Base-by-base conservation (phyloP, 2,888 invertebrate genomes). In the Caradrina kadenii region DNA sequence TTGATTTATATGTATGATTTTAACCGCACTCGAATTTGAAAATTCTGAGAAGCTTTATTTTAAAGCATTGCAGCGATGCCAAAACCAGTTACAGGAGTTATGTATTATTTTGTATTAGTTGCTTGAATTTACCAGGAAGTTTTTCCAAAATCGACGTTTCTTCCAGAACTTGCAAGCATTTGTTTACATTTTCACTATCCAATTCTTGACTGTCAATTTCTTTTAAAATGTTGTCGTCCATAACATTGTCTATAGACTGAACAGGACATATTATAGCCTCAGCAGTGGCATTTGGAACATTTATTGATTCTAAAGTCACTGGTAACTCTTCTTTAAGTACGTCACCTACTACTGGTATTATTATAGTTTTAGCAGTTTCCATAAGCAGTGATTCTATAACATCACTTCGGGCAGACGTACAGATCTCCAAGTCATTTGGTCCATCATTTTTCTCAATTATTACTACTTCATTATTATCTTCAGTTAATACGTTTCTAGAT, bases 321-420 rank as follows among this genome's bases (percentile, higher is more conserved):
- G 50, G 45, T 10, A 50, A 19, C 2, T 45, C 19, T 50, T 72
- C 59, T 48, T 31, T 61, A n/a, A 67, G 13, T 56, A 67, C 22
- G 22, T 61, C 48, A 13, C 68, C 68, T 3, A 73, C 58, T 49
- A 61, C 53, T 22, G 76, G 69, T 42, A 76, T 21, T 13, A 73
- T 73, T 5, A 74, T 58, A 11, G 69, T 63, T 69, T 76, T 76
- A 31, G 69, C 63, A 56, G 54, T 72, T 58, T 68, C 58, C 35
- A 68, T 68, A 19, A 68, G 42, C n/a, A 73, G 26, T 22, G 56
- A 53, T 53, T 62, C 68, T 53, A 73, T 22, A 11, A 74, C 7
- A 35, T 74, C 52, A 31, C 22, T 68, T 13, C 15, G 52, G 45
- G 31, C n/a, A 19, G 19, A 21, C 7, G 11, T 22, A 15, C 5